Conservation (phyloP, 2,888 invertebrate species). For the Mechanitis messenoides region DNA sequence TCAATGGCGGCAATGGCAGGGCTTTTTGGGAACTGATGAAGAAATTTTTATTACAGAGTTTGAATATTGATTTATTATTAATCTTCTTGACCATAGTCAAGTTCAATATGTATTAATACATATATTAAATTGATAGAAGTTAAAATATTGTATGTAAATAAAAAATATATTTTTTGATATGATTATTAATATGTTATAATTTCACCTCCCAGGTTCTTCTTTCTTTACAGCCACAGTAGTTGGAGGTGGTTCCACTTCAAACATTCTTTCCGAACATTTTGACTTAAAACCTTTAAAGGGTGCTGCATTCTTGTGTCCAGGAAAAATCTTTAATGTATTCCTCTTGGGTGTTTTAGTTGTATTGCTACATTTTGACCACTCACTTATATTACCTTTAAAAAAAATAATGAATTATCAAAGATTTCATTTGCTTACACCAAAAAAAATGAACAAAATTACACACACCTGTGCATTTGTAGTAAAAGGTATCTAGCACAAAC, state of each 20-base stretch:
- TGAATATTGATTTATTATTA: no score
- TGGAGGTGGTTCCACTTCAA: constrained; percentile 60
- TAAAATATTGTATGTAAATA: no score
- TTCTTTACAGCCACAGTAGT: constrained; percentile 65
- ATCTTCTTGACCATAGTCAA: no score
- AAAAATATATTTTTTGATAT: no score
- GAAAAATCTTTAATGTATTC: constrained; percentile 81
- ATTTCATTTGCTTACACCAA: constrained; percentile 4
- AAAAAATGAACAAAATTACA: constrained; percentile 6
- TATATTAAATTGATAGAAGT: no score
- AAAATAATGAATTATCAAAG: constrained; percentile 3
- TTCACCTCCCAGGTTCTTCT: constrained; percentile 58
- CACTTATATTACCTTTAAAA: constrained; percentile 78
- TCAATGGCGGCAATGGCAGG: constrained; percentile 81
- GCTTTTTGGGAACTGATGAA: constrained; percentile 78
- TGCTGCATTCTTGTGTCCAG: constrained; percentile 70
- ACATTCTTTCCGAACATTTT: constrained; percentile 74
- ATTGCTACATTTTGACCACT: constrained; percentile 92
- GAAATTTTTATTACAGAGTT: background rate
- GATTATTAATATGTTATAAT: constrained; percentile 13
- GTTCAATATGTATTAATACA: no score
- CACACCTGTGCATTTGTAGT: constrained; percentile 89
- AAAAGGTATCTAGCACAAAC: constrained; percentile 80
- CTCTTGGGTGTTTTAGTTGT: constrained; percentile 84
- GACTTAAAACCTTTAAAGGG: constrained; percentile 80